Evolutionary conservation across 2,888 invertebrate species (phyloP).

Genomic region (Dynastes tityus): DNA sequence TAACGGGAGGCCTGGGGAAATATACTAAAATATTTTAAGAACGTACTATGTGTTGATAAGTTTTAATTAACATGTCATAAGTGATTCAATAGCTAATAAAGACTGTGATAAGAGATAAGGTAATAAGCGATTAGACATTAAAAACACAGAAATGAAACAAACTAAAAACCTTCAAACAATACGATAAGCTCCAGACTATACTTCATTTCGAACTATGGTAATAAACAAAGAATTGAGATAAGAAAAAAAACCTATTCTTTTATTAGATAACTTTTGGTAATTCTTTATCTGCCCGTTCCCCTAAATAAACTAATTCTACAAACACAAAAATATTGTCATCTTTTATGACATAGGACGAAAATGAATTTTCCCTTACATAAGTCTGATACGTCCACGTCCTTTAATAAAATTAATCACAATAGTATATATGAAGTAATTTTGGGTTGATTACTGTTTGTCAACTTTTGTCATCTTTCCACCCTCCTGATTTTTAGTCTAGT

Average conservation of each 20-base stretch:
- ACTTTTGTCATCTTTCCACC: slow-evolving; percentile 51
- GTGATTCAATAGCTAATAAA: no score
- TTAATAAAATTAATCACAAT: slow-evolving; percentile 49
- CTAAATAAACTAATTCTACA: not conserved
- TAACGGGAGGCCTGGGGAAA: no score
- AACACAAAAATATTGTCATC: not conserved
- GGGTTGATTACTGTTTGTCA: slow-evolving; percentile 46
- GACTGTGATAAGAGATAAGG: no score
- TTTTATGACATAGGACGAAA: slow-evolving; percentile 10
- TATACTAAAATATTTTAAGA: no score
- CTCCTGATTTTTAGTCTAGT: slow-evolving; percentile 45
- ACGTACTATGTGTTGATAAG: no score
- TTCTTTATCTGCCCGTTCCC: not conserved
- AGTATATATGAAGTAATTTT: slow-evolving; percentile 48
- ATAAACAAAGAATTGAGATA: not conserved
- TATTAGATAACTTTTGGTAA: slow-evolving; percentile 12
- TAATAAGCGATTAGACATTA: no score
- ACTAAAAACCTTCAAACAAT: no score
- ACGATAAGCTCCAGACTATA: not conserved
- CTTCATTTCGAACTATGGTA: not conserved
- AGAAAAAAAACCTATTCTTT: not conserved
- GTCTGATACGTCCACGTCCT: slow-evolving; percentile 22
- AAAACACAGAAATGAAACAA: no score
- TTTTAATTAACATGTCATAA: no score
- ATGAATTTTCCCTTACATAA: not conserved